Conservation (phyloP, 2,888 invertebrate genomes). For the Epistrophella euchroma region DNA sequence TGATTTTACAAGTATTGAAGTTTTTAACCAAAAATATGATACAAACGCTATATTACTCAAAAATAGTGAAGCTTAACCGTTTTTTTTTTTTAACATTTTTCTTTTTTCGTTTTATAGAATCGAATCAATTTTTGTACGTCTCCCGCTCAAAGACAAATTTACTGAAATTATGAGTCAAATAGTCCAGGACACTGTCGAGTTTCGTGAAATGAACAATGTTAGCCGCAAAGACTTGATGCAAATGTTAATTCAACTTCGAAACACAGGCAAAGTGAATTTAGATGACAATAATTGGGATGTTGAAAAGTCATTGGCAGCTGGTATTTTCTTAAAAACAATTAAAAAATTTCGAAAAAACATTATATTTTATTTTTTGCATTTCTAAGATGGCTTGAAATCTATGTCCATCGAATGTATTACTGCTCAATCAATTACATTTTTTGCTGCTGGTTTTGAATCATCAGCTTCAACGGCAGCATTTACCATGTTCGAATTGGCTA, state of each 20-base stretch:
- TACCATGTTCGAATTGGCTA: not conserved
- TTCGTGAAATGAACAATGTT: not conserved
- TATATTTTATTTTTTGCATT: too few relatives aligned
- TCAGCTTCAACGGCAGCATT: not conserved
- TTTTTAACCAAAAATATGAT: too few relatives aligned
- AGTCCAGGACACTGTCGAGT: not conserved
- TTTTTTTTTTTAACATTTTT: too few relatives aligned
- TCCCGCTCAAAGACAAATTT: not conserved
- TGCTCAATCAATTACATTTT: not conserved
- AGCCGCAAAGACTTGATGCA: not conserved
- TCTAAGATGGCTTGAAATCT: not conserved
- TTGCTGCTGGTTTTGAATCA: not conserved
- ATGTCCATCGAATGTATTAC: not conserved
- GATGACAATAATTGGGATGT: not conserved
- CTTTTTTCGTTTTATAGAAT: not conserved
- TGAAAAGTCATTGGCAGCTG: not conserved
- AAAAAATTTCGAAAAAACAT: too few relatives aligned
- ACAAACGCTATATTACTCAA: too few relatives aligned
- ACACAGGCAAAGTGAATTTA: not conserved
- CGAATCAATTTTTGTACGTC: not conserved
- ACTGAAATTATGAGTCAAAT: not conserved
- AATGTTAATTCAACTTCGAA: not conserved
- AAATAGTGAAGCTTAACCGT: too few relatives aligned
- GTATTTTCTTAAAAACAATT: too few relatives aligned
- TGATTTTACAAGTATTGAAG: too few relatives aligned